phyloP scores from a whole-genome alignment of 2,113 vertebrate species.

The Prinia subflava region DNA sequence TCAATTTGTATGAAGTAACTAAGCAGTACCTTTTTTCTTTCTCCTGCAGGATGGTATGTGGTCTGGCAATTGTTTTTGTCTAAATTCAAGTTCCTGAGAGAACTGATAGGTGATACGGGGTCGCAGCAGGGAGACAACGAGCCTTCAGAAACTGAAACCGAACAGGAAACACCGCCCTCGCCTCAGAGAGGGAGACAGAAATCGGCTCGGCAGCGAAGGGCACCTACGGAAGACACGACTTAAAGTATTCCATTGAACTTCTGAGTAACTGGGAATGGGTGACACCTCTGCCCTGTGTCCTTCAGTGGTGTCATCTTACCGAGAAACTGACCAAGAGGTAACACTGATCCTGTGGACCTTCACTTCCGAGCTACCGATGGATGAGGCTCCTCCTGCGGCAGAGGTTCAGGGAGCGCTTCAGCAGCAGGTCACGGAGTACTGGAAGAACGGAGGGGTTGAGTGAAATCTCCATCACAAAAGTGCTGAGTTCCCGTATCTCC shows the following conservation, averaged over 20 bases:
- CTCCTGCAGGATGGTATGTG: slow-evolving; percentile 91
- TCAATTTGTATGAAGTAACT: not conserved
- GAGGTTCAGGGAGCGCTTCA: slow-evolving; percentile 27
- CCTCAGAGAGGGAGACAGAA: slow-evolving; percentile 75
- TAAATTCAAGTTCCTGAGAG: slow-evolving; percentile 97
- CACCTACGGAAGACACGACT: slow-evolving; percentile 71
- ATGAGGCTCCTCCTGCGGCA: not conserved
- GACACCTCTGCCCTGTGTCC: not conserved
- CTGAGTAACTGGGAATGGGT: not conserved
- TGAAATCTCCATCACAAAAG: not conserved
- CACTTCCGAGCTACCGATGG: slow-evolving; percentile 9
- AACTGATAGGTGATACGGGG: slow-evolving; percentile 89
- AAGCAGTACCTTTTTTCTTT: not conserved
- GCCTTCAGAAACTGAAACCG: slow-evolving; percentile 79
- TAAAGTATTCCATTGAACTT: not conserved
- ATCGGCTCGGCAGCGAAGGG: slow-evolving; percentile 81
- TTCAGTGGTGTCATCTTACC: slow-evolving; percentile 4
- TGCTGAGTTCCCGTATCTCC: not conserved
- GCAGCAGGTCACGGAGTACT: slow-evolving; percentile 32
- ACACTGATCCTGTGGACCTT: not conserved
- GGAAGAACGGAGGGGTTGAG: slow-evolving; percentile 37
- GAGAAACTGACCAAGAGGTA: slow-evolving; percentile 7
- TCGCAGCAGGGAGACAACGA: slow-evolving; percentile 87
- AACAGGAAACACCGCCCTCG: slow-evolving; percentile 66
- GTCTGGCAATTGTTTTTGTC: slow-evolving; percentile 98